Evolutionary conservation across 2,113 vertebrate genomes (phyloP).

Genomic region (Pholis gunnellus): DNA sequence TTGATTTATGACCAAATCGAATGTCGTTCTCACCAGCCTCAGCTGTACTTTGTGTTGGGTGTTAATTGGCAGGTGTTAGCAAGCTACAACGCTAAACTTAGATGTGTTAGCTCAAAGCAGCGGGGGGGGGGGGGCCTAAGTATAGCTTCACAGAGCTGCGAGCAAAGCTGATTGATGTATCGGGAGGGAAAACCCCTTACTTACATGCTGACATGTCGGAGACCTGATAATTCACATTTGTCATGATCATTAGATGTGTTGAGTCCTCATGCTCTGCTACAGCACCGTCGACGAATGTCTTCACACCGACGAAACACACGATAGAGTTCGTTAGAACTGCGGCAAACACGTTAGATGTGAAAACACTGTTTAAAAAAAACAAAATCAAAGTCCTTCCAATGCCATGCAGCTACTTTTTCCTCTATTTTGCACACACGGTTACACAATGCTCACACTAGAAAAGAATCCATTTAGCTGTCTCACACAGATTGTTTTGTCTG

Average conservation of each 20-base stretch:
- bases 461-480: conserved; percentile 57
- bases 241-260: not conserved
- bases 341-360: not conserved
- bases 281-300: not conserved
- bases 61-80: not conserved
- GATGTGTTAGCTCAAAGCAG: not conserved
- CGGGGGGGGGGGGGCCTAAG: not conserved
- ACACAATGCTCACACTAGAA: conserved; percentile 18
- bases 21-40: not conserved
- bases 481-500: conserved; percentile 74
- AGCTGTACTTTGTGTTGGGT: not conserved
- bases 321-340: not conserved
- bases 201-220: not conserved
- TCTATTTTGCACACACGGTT: not conserved
- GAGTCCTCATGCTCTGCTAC: no score
- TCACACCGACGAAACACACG: no score
- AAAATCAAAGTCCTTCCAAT: not conserved
- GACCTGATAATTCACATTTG: not conserved
- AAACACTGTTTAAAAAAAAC: not conserved
- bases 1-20: not conserved
- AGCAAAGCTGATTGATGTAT: no score
- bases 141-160: not conserved
- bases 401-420: not conserved
- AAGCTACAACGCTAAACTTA: not conserved
- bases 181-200: no score